phyloP scores from a whole-genome alignment of 2,888 invertebrate species.

The Octodonta nipae region DNA sequence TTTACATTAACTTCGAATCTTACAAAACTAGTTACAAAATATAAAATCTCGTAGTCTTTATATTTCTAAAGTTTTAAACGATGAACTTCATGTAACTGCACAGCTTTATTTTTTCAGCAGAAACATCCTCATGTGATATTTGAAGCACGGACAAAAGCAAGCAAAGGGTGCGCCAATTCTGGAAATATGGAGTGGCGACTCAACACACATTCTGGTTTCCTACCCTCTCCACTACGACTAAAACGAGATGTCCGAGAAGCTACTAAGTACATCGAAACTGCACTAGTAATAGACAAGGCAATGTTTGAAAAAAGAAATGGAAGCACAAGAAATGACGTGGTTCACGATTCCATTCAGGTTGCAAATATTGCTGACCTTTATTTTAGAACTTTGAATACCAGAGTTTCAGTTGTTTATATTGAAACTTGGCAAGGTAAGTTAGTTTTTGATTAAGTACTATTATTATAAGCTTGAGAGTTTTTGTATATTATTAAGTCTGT shows the following conservation, averaged over 20 bases:
- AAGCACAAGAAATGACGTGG: slow-evolving; percentile 52
- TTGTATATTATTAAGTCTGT: too few relatives aligned
- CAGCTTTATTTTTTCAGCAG: slow-evolving; percentile 57
- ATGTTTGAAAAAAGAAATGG: slow-evolving; percentile 91
- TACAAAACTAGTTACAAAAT: too few relatives aligned
- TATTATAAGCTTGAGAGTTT: too few relatives aligned
- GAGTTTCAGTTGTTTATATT: slow-evolving; percentile 89
- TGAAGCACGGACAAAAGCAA: slow-evolving; percentile 80
- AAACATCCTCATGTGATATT: slow-evolving; percentile 97
- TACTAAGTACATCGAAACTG: slow-evolving; percentile 91
- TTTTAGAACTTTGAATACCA: slow-evolving; percentile 73
- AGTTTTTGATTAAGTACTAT: too few relatives aligned
- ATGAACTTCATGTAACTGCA: slow-evolving; percentile 19
- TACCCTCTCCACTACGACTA: slow-evolving; percentile 22
- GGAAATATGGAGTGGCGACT: slow-evolving; percentile 61
- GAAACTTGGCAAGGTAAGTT: slow-evolving; percentile 77
- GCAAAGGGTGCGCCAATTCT: slow-evolving; percentile 81
- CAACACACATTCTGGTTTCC: slow-evolving; percentile 34
- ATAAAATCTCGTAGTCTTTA: too few relatives aligned
- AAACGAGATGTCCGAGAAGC: slow-evolving; percentile 72
- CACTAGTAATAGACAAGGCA: slow-evolving; percentile 87
- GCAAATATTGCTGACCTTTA: slow-evolving; percentile 91
- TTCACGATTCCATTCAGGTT: slow-evolving; percentile 91
- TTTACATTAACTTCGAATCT: too few relatives aligned
- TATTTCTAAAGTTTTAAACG: too few relatives aligned